These are phyloP conservation scores for Pseudorhiza aurosa DNA, from an alignment of 30 jellyfish, hydroid and myxozoan genomes.

Conservation along the genomic window DNA sequence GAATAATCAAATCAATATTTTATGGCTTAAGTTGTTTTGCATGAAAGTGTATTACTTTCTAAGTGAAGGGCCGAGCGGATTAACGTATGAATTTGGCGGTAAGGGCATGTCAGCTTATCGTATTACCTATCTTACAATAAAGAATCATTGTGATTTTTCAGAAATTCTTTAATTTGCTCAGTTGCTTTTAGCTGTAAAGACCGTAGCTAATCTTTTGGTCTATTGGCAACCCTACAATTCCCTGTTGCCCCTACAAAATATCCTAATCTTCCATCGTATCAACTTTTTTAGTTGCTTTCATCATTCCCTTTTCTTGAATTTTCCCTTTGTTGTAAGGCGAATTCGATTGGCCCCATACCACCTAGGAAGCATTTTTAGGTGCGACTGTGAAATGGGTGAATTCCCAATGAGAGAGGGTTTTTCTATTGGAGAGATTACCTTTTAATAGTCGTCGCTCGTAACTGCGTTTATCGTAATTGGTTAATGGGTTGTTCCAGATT, in stretches of 20 bases:
- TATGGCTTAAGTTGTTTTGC: conserved; percentile 26
- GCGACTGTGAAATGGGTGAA: too few species aligned
- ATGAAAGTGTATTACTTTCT: background rate
- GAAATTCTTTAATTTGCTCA: conserved; percentile 27
- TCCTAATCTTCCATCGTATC: conserved; percentile 13
- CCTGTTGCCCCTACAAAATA: conserved; percentile 4
- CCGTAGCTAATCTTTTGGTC: conserved; percentile 29
- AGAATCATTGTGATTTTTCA: background rate
- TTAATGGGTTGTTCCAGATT: too few species aligned
- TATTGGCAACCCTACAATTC: conserved; percentile 19
- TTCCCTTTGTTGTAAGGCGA: background rate
- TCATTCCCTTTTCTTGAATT: conserved; percentile 10
- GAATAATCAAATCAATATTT: conserved; percentile 19
- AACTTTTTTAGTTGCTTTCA: conserved; percentile 19
- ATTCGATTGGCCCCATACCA: background rate
- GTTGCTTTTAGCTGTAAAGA: conserved; percentile 1
- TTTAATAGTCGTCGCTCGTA: too few species aligned
- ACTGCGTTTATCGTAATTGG: too few species aligned
- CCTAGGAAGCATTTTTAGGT: too few species aligned
- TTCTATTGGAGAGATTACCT: too few species aligned
- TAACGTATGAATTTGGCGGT: conserved; percentile 43
- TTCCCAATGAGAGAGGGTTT: too few species aligned
- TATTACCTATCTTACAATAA: conserved; percentile 34
- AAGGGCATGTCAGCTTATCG: conserved; percentile 40
- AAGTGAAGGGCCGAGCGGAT: conserved; percentile 46